Conservation (phyloP, 2,113 vertebrate species). For the Oryzias melastigma region DNA sequence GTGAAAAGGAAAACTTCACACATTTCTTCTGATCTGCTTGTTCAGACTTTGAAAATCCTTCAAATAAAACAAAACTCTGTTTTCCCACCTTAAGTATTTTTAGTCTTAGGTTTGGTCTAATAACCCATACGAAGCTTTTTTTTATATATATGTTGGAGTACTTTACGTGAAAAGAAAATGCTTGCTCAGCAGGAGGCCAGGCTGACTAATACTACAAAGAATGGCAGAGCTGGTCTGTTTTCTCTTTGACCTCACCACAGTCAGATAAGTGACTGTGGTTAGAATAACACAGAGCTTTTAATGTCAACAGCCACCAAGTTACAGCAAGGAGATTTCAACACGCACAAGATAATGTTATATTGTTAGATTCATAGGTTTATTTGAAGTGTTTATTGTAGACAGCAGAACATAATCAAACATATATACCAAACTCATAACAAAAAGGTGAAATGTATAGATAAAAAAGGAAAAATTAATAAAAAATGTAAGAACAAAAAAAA, state of each 20-base stretch:
- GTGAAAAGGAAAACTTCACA: no score
- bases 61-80: slow-evolving; percentile 1
- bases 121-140: no score
- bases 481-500: no score
- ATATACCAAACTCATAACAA: no score
- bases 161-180: slow-evolving; percentile 4
- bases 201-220: slow-evolving; percentile 41
- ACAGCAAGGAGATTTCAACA: not conserved
- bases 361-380: no score
- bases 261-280: slow-evolving; percentile 1
- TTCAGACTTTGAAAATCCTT: slow-evolving; percentile 20
- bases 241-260: slow-evolving; percentile 1
- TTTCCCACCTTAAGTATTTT: slow-evolving; percentile 8
- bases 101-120: no score
- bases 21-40: slow-evolving; percentile 2
- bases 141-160: no score
- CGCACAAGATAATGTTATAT: not conserved
- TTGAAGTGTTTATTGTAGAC: no score
- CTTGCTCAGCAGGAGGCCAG: slow-evolving; percentile 44
- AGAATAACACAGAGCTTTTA: not conserved
- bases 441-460: no score
- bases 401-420: no score
- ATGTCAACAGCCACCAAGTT: not conserved
- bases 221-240: slow-evolving; percentile 18
- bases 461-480: no score